Conservation (phyloP, 1,140 invertebrate genomes). For the Eumeta japonica region DNA sequence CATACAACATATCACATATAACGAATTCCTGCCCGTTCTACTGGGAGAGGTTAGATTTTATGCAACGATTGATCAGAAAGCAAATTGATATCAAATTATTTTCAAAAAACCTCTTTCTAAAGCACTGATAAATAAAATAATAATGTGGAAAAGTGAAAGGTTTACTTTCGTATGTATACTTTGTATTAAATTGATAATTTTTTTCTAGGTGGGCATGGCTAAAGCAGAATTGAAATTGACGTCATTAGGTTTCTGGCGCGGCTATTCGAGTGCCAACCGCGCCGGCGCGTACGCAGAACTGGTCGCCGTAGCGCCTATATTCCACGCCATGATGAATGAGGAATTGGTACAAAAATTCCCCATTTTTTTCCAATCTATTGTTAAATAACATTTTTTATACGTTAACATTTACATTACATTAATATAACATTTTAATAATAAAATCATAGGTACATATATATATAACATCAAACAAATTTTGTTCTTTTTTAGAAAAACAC, state of each 20-base stretch:
- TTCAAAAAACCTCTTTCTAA: too few species aligned
- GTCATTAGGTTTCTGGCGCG: constrained; percentile 66
- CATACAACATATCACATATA: constrained; percentile 85
- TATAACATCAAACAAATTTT: constrained; percentile 6
- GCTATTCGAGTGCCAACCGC: constrained; percentile 80
- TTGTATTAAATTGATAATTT: neutral
- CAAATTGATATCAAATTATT: too few species aligned
- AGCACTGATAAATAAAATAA: too few species aligned
- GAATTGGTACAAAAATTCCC: constrained; percentile 49
- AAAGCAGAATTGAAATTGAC: constrained; percentile 66
- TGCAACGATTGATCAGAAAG: neutral
- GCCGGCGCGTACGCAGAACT: constrained; percentile 75
- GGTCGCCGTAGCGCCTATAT: constrained; percentile 71
- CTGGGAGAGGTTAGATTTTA: constrained; percentile 62
- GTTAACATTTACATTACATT: too few species aligned
- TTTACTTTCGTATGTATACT: too few species aligned
- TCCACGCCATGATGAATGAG: constrained; percentile 71
- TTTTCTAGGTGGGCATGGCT: constrained; percentile 61
- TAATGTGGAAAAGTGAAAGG: too few species aligned
- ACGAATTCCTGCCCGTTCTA: constrained; percentile 80
- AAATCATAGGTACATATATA: neutral
- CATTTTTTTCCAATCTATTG: neutral
- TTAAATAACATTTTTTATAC: too few species aligned
- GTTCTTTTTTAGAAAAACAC: constrained; percentile 36
- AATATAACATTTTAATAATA: neutral